Evolutionary conservation across 2,797 vertebrate species (phyloP).

Genomic region (Acrossocheilus fasciatus): DNA sequence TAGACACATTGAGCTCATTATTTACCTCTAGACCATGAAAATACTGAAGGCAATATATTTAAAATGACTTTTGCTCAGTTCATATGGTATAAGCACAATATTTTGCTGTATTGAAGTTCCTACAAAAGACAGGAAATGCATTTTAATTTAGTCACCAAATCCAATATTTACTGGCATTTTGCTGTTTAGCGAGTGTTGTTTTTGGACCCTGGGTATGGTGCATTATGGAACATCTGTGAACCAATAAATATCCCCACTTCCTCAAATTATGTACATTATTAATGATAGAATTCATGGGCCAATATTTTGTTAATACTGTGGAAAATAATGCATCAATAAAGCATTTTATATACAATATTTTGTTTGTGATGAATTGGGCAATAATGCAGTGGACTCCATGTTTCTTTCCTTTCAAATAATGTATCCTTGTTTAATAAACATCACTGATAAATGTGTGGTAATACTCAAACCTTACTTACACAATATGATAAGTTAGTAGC

Average conservation of each 20-base stretch:
- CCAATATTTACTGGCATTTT: background rate
- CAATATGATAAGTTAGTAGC: background rate
- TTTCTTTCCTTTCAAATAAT: background rate
- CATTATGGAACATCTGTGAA: background rate
- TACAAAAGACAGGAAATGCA: background rate
- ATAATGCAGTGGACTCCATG: background rate
- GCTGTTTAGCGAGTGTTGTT: background rate
- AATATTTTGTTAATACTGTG: background rate
- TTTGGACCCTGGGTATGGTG: background rate
- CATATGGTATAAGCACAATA: background rate
- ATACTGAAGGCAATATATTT: background rate
- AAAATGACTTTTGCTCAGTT: background rate
- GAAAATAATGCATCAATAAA: background rate
- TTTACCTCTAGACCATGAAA: background rate
- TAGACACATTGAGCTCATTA: background rate
- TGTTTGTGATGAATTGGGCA: background rate
- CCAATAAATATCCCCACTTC: background rate
- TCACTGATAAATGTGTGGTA: background rate
- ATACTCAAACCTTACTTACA: background rate
- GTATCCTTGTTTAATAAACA: background rate
- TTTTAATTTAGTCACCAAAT: background rate
- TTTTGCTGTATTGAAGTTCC: background rate
- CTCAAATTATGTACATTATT: background rate
- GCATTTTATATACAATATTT: background rate
- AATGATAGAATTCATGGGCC: background rate